Base-by-base conservation (phyloP, 2,888 invertebrate species). In the Zygothrica quintamaculata region DNA sequence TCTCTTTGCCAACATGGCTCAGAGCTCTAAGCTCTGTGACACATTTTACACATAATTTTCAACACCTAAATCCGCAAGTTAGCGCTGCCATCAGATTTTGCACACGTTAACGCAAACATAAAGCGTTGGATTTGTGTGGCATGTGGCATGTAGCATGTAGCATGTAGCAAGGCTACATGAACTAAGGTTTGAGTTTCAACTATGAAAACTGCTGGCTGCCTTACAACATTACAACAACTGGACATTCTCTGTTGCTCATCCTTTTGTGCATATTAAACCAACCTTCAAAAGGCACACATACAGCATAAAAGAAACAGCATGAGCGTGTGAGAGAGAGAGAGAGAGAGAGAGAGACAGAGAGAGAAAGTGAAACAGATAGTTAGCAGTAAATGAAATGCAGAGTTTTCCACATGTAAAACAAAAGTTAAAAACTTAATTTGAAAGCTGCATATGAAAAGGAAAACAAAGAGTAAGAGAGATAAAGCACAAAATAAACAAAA, bases 11-110 rank as follows among this genome's bases (percentile, higher is more conserved):
- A 64, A 56, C 64, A 65, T 59, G 70, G 60, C 67, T 74, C 59
- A 72, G 59, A 84, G 81, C 81, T n/a, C n/a, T 84, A 84, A 84
- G 64, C 77, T 84, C 74, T 80, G 18, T 22, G 82, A 76, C 84
- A 84, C 84, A 84, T 84, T 84, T 84, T 84, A 74, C 84, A 84
- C 84, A 84, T 84, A 84, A 84, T 84, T 84, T 84, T 84, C 84
- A 82, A 74, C 84, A 84, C 84, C 82, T 80, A 84, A 84, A 84
- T 84, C 82, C 84, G 84, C 81, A 82, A 82, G 84, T 82, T 82
- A 82, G 84, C 76, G 81, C 79, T 75, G 61, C 76, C 82, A 79
- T 81, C 82, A 81, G 82, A 82, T 82, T 82, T 82, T 80, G 76
- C 84, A 77, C 84, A 79, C 82, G 81, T 82, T 80, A 80, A 79